Evolutionary conservation across 1,140 invertebrate genomes (phyloP), one percentile per base, ranked within the genome.

Genomic region (Hylyphantes graminicola): DNA sequence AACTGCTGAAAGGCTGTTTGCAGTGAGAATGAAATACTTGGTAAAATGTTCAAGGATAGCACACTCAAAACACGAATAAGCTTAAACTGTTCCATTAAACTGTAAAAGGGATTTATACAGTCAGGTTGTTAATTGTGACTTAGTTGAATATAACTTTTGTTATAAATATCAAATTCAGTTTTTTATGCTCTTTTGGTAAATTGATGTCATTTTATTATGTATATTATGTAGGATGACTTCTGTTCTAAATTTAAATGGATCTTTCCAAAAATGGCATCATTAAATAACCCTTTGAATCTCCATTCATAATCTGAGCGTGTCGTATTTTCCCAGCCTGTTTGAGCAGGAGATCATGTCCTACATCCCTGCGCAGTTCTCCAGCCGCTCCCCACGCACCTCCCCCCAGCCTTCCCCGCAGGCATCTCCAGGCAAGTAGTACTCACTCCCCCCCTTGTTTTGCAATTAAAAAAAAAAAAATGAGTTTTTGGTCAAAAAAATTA

Each of bases 321-420:
- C 11, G 12, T 59, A 9, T 9, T 88, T 86, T 92, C 93, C 54
- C 92, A 97, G 96, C 92, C 93, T 98, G 87, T 98, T 98, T 92
- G 96, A 98, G 90, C 95, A 98, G 72, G 97, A 98, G 92, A 98
- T 98, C 88, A 98, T 98, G 96, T 97, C 96, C 78, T 98, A 97
- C 91, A 95, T 98, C 88, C 96, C 96, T 53, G 86, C 88, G 85
- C 94, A 94, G 78, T 93, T 92, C 17, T 35, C 19, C 15, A 59
- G 63, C 54, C 88, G 87, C 89, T 92, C 92, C 85, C 91, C 92
- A 3, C 87, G 90, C 61, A 91, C 90, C n/a, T 93, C 93, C 17
- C 93, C 94, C 2, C 92, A 93, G 85, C 92, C 92, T 70, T 96
- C 95, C 79, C 95, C 95, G 0, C 94, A 94, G 85, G 94, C 94